Conservation (phyloP, 2,888 invertebrate species). For the Onthophagus sagittarius region DNA sequence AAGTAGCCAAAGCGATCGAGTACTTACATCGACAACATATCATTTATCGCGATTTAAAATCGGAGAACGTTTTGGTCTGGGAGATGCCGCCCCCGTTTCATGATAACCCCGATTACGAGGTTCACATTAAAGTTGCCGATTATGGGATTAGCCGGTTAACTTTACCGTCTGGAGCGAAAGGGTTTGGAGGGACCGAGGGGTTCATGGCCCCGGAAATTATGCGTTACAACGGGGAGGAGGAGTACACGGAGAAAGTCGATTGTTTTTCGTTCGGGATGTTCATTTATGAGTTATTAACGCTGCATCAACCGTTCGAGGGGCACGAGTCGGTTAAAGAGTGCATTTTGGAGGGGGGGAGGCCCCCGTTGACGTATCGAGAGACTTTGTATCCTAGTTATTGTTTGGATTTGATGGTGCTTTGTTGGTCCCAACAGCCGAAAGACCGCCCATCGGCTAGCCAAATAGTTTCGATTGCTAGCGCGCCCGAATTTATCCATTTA, state of each 20-base stretch:
- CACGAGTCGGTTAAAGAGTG: slow-evolving; percentile 97
- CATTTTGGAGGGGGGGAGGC: slow-evolving; percentile 90
- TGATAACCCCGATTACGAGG: slow-evolving; percentile 62
- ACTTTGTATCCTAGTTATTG: slow-evolving; percentile 82
- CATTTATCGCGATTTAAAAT: slow-evolving; percentile 90
- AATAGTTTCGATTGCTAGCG: slow-evolving; percentile 85
- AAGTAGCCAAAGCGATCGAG: slow-evolving; percentile 88
- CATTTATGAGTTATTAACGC: slow-evolving; percentile 88
- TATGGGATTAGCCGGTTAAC: slow-evolving; percentile 90
- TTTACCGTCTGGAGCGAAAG: slow-evolving; percentile 88
- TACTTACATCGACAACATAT: slow-evolving; percentile 91
- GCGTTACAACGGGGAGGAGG: slow-evolving; percentile 96
- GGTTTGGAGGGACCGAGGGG: slow-evolving; percentile 98
- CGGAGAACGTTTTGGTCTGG: slow-evolving; percentile 99
- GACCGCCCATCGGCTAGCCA: slow-evolving; percentile 92
- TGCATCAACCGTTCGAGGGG: slow-evolving; percentile 93
- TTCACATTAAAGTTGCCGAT: slow-evolving; percentile 93
- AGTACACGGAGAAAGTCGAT: slow-evolving; percentile 98
- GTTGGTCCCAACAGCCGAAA: slow-evolving; percentile 87
- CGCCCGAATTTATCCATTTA: slow-evolving; percentile 90
- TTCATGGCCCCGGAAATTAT: slow-evolving; percentile 99
- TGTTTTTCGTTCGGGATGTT: slow-evolving; percentile 99
- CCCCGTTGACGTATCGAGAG: slow-evolving; percentile 81
- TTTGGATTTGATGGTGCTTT: slow-evolving; percentile 91
- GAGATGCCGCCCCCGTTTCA: slow-evolving; percentile 80